A percentile compares a stretch with the other conserved stretches of the same genome.
Evolutionary conservation across 2,888 invertebrate species (phyloP).

Genomic region (Vesta saturnalis): DNA sequence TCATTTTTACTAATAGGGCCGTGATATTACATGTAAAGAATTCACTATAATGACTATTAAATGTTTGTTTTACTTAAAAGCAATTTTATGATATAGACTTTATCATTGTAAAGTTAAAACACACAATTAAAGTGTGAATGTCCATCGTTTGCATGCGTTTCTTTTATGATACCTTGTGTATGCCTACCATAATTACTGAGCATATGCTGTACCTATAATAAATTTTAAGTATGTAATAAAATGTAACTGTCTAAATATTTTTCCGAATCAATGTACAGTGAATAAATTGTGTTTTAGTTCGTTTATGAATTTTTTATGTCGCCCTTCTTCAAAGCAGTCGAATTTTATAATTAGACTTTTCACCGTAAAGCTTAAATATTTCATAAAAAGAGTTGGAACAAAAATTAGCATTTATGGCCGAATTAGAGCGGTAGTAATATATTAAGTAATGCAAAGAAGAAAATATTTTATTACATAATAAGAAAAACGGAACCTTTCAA

Average conservation of each 20-base stretch:
- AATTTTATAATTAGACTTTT: slow-evolving; percentile 17
- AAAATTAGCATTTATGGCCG: slow-evolving; percentile 58
- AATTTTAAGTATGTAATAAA: slow-evolving; percentile 45
- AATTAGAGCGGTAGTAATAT: slow-evolving; percentile 54
- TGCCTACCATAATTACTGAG: slow-evolving; percentile 40
- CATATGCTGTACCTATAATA: slow-evolving; percentile 41
- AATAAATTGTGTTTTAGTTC: slow-evolving; percentile 41
- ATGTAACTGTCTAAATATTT: slow-evolving; percentile 44
- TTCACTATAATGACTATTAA: slow-evolving; percentile 43
- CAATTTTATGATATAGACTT: slow-evolving; percentile 24
- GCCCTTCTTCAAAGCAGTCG: not conserved
- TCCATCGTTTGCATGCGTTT: slow-evolving; percentile 31
- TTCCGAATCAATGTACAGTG: slow-evolving; percentile 53
- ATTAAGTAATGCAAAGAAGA: slow-evolving; percentile 52
- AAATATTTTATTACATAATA: slow-evolving; percentile 59
- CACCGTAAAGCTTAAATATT: slow-evolving; percentile 16
- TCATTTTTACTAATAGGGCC: slow-evolving; percentile 37
- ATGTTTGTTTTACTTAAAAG: slow-evolving; percentile 36
- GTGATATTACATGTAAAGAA: slow-evolving; percentile 46
- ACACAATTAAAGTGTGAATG: slow-evolving; percentile 27
- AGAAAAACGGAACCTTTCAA: slow-evolving; percentile 60
- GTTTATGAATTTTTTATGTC: slow-evolving; percentile 13
- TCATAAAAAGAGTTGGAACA: slow-evolving; percentile 41
- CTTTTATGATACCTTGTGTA: slow-evolving; percentile 35
- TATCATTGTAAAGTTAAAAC: slow-evolving; percentile 20